A percentile compares a stretch with the other conserved stretches of the same genome.
Evolutionary conservation across 2,888 invertebrate species (phyloP).

Genomic region (Cephonodes hylas): DNA sequence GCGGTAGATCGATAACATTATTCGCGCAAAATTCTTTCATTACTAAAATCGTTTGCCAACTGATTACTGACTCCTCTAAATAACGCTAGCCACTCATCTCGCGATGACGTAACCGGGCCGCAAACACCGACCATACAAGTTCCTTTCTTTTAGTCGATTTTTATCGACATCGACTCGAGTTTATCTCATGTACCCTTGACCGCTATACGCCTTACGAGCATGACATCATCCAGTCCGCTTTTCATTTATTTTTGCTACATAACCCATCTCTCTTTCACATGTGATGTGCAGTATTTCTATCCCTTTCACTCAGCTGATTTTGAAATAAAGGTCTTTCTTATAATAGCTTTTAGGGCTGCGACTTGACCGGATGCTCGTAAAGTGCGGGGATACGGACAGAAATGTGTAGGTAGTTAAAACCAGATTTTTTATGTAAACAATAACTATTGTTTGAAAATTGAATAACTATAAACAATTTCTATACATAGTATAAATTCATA

Average conservation of each 20-base stretch:
- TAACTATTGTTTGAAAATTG: background rate
- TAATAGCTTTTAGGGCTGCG: constrained; percentile 1
- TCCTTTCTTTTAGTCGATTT: constrained; percentile 1
- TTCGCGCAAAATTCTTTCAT: too few relatives aligned
- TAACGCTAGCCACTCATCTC: background rate
- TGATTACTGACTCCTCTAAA: background rate
- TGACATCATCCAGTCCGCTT: constrained; percentile 66
- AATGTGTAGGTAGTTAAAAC: background rate
- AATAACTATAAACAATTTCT: too few relatives aligned
- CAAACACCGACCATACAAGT: background rate
- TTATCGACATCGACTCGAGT: background rate
- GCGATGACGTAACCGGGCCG: background rate
- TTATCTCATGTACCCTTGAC: constrained; percentile 64
- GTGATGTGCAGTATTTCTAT: constrained; percentile 11
- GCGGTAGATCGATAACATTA: too few relatives aligned
- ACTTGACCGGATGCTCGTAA: background rate
- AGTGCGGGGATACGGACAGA: background rate
- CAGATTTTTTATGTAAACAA: background rate
- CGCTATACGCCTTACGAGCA: constrained; percentile 64
- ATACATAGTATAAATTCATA: too few relatives aligned
- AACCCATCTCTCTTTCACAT: constrained; percentile 41
- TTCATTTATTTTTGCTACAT: constrained; percentile 62
- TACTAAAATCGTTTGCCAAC: background rate
- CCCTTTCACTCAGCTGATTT: constrained; percentile 26
- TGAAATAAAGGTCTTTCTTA: constrained; percentile 9